Base-by-base conservation (phyloP, 1,140 invertebrate genomes). In the Zaprionus davidi region DNA sequence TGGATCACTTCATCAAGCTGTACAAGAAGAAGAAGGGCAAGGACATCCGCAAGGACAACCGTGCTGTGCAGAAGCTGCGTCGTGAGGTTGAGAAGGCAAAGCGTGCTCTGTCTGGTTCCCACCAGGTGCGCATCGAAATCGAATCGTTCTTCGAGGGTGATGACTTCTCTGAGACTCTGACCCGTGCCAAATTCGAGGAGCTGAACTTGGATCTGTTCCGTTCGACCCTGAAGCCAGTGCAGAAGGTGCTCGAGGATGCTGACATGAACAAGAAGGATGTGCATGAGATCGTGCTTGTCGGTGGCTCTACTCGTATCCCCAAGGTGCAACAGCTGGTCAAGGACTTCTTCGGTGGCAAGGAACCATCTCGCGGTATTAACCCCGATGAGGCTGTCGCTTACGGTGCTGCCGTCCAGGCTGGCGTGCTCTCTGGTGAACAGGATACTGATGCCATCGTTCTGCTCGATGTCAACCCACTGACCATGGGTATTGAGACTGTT, bases 21-120 rank as follows among this genome's bases (percentile, higher is more conserved):
- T 99, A 99, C 96, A 99, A 99, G 95, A 99, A 99, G 94, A 99
- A 99, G 96, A 98, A 98, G 95, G 98, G 98, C 92, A 99, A 99
- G 93, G 98, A 99, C 91, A 98, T 99, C 92, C 95, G 98, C 72
- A 98, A 98, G 91, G 98, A 99, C 93, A 97, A 98, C 93, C 94
- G 98, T 84, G 98, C 98, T 83, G 97, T 99, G 4, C 98, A 99
- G 93, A 99, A 99, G 93, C 94, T 99, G 74, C 95, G 98, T 94
- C 96, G 98, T 93, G 98, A 99, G 94, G 98, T 99, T 15, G 99
- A 99, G 93, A 99, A 99, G 93, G 98, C 99, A 1, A 99, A 99
- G 95, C 95, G 99, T 92, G 98, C 98, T 44, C 94, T 99, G 60
- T 99, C 98, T 69, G 96, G 97, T 51, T 97, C 97, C 81, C 98